A percentile compares a stretch with the other conserved stretches of the same genome.
phyloP scores from a whole-genome alignment of 2,888 invertebrate species.

The Hyposoter dolosus region DNA sequence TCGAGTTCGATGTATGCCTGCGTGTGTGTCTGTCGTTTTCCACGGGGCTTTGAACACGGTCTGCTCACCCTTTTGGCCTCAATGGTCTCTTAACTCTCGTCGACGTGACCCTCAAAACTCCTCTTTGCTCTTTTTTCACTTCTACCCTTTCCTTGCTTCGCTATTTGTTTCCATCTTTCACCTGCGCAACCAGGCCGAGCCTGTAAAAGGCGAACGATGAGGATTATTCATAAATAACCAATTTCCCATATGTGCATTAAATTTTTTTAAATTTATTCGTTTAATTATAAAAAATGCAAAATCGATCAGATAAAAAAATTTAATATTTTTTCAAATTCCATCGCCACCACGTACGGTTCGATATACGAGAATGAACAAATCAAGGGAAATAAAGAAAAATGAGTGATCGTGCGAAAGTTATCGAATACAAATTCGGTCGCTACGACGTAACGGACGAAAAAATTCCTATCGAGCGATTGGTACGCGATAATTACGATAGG shows the following conservation, averaged over 20 bases:
- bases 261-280: background rate
- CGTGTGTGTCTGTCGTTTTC: constrained; percentile 13
- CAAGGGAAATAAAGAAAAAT: background rate
- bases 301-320: background rate
- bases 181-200: constrained; percentile 24
- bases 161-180: constrained; percentile 24
- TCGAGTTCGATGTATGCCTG: constrained; percentile 40
- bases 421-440: constrained; percentile 1
- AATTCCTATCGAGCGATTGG: constrained; percentile 42
- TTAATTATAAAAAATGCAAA: background rate
- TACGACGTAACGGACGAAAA: constrained; percentile 41
- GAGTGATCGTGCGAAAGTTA: constrained; percentile 14
- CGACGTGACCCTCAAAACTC: constrained; percentile 52
- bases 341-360: background rate
- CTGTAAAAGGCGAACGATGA: constrained; percentile 35
- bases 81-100: constrained; percentile 51
- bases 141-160: constrained; percentile 19
- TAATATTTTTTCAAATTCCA: background rate
- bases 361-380: background rate
- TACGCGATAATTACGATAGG: constrained; percentile 40
- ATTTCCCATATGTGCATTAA: background rate
- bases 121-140: constrained; percentile 28
- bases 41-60: constrained; percentile 26
- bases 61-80: constrained; percentile 61
- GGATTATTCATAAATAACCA: background rate